Evolutionary conservation across 2,797 vertebrate species (phyloP), one percentile per base, ranked within the genome.

Genomic region (Euthynnus affinis): DNA sequence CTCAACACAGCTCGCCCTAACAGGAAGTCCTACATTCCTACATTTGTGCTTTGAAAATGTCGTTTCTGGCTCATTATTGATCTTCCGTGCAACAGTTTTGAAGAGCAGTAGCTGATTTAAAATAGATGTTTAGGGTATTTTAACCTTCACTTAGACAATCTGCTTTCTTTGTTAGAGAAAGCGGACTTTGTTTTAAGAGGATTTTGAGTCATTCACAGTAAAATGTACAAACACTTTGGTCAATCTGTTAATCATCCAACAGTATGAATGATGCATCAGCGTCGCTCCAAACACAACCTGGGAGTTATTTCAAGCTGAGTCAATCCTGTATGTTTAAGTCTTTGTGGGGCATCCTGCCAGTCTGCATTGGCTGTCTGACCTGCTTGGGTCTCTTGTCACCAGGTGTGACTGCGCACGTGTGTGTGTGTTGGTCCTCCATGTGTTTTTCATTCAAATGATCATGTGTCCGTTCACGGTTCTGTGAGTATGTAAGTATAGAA

Each of bases 271-370:
- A 9, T 65, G 7, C 22, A 3, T 32, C 18, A 1, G 29, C 46
- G 34, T 7, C 56, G 49, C 42, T 10, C 37, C 37, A 37, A 29
- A 29, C 27, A 52, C 29, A 20, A 27, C 46, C 65, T 22, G 29
- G 52, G 23, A 59, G 85, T 78, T 91, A 86, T 92, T 92, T 92
- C 78, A 65, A 85, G 78, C 80, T 25, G 59, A 85, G 60, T 68
- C 88, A 86, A 88, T 92, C 90, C 81, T 23, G 9, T 61, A 72
- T 76, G 65, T 84, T 81, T 68, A 80, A 86, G 82, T 58, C 81
- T 80, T 90, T 42, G 40, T 66, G 13, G 59, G 86, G 84, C 76
- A 49, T 23, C 27, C 27, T 62, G 85, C 86, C 86, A 88, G 83
- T 72, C 52, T 59, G 56, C 49, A 46, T 25, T 2, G 58, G 58